These are phyloP conservation scores for Ornithoptera alexandrae DNA, from an alignment of 2,888 invertebrate species.

Conservation along the genomic window DNA sequence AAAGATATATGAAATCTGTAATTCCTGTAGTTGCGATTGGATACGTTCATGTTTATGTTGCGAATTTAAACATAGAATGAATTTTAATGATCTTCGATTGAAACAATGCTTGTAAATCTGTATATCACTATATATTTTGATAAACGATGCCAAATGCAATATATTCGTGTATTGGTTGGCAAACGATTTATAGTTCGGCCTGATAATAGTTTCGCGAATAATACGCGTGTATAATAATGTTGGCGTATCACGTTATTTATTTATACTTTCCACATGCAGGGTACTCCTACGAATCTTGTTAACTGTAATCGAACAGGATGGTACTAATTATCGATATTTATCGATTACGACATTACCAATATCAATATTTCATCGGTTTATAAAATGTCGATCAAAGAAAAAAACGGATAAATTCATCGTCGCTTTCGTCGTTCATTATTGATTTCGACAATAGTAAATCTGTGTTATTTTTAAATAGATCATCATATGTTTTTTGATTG, in stretches of 20 bases:
- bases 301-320: neutral
- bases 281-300: neutral
- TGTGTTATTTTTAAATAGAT: too few relatives aligned
- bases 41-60: neutral
- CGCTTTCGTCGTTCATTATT: too few relatives aligned
- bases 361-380: neutral
- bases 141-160: slow-evolving; percentile 30
- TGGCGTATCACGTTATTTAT: slow-evolving; percentile 17
- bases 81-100: slow-evolving; percentile 14
- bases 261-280: neutral
- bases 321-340: neutral
- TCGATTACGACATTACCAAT: neutral
- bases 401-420: neutral
- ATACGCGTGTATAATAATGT: slow-evolving; percentile 25
- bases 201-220: slow-evolving; percentile 26
- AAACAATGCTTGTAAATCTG: slow-evolving; percentile 11
- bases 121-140: neutral
- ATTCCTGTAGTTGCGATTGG: neutral
- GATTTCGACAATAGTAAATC: too few relatives aligned
- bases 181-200: slow-evolving; percentile 25
- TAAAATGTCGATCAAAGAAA: neutral
- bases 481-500: too few relatives aligned
- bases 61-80: neutral
- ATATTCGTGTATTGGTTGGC: slow-evolving; percentile 27
- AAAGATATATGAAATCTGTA: neutral